These are phyloP conservation scores for Neoitamus cyanurus DNA, from an alignment of 2,888 invertebrate species.

Conservation along the genomic window DNA sequence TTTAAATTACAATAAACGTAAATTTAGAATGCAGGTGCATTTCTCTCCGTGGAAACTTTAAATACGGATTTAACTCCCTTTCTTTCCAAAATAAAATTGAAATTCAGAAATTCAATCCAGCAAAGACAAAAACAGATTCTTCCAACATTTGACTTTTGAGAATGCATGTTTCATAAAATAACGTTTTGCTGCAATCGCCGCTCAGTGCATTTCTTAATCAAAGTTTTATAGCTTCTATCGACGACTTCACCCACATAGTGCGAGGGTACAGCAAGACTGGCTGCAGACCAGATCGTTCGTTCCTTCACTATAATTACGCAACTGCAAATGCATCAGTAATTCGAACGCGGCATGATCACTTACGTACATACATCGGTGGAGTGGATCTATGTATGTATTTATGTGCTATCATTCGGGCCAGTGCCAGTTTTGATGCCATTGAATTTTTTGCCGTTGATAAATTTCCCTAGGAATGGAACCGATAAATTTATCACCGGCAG, in stretches of 20 bases:
- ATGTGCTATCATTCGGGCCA: no score
- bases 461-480: conserved; percentile 5
- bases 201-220: not conserved
- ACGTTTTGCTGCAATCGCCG: not conserved
- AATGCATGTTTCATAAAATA: not conserved
- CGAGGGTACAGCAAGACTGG: not conserved
- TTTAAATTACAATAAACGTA: no score
- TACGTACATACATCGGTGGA: not conserved
- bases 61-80: no score
- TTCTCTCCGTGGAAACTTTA: no score
- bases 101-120: no score
- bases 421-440: not conserved
- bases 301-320: not conserved
- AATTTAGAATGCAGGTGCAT: no score
- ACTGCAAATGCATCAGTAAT: conserved; percentile 9
- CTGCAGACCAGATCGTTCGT: not conserved
- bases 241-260: not conserved
- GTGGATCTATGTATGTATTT: not conserved
- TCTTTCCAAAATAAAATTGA: no score
- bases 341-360: not conserved
- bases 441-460: conserved; percentile 14
- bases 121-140: no score
- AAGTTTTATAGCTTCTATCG: not conserved
- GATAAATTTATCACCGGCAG: conserved; percentile 13
- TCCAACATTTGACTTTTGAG: no score